Evolutionary conservation across 2,113 vertebrate species (phyloP).

Genomic region (Stigmatopora argus): DNA sequence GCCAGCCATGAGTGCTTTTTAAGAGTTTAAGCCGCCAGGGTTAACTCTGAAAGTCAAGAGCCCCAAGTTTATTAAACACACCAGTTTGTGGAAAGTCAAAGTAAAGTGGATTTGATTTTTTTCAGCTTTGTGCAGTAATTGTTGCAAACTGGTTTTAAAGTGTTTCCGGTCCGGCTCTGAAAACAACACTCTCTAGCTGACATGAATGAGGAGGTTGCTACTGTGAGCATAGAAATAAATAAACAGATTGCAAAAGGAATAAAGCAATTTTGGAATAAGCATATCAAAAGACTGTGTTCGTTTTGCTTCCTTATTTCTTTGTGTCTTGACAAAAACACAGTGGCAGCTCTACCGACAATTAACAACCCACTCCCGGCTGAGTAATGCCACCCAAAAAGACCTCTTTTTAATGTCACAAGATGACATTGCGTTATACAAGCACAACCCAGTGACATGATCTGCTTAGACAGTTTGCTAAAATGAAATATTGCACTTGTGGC

Average conservation of each 20-base stretch:
- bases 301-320: conserved; percentile 3
- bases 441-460: conserved; percentile 56
- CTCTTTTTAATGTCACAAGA: conserved; percentile 60
- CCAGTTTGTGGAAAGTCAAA: no score
- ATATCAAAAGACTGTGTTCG: not conserved
- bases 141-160: no score
- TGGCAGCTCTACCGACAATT: conserved; percentile 61
- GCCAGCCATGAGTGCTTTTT: no score
- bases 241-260: not conserved
- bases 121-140: no score
- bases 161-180: no score
- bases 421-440: conserved; percentile 61
- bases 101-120: no score
- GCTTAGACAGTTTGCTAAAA: conserved; percentile 45
- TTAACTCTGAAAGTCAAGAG: no score
- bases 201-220: no score
- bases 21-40: no score
- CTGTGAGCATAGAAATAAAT: no score
- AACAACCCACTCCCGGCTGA: conserved; percentile 60
- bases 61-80: no score
- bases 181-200: no score
- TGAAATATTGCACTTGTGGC: conserved; percentile 41
- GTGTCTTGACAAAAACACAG: conserved; percentile 57
- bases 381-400: conserved; percentile 54
- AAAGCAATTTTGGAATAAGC: not conserved